Conservation (phyloP, 2,797 vertebrate genomes). For the Muscicapa striata region DNA sequence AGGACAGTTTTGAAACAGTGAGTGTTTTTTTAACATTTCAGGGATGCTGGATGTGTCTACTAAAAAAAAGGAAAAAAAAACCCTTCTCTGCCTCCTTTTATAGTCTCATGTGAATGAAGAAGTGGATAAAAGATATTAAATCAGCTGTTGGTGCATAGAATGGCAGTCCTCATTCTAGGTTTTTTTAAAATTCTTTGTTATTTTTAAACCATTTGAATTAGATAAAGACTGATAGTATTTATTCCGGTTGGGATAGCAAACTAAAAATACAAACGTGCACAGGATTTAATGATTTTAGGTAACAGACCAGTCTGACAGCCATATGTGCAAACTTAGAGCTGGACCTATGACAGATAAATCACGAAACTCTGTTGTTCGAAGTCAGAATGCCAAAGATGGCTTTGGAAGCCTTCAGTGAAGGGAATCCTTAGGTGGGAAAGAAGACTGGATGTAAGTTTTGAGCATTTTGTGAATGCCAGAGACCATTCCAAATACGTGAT, state of each 20-base stretch:
- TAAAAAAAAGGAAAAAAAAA: rapidly evolving
- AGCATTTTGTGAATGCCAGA: neutral
- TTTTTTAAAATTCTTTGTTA: neutral
- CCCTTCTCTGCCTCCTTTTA: neutral
- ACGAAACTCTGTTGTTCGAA: neutral
- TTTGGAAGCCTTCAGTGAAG: neutral
- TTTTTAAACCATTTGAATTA: neutral
- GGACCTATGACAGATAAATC: neutral
- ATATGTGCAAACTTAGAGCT: neutral
- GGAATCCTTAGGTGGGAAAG: neutral
- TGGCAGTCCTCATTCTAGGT: neutral
- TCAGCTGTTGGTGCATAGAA: neutral
- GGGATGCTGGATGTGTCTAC: neutral
- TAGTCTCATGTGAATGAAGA: neutral
- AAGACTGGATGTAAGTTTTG: neutral
- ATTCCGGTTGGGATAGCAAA: neutral
- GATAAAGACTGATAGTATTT: neutral
- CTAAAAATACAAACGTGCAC: rapidly evolving
- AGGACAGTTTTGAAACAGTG: neutral
- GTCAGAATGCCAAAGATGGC: neutral
- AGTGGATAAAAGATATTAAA: neutral
- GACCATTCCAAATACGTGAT: neutral
- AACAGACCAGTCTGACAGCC: neutral
- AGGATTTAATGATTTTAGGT: neutral
- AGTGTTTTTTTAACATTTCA: neutral